These are phyloP conservation scores for Euplexia lucipara DNA, from an alignment of 2,888 invertebrate species.

Conservation along the genomic window DNA sequence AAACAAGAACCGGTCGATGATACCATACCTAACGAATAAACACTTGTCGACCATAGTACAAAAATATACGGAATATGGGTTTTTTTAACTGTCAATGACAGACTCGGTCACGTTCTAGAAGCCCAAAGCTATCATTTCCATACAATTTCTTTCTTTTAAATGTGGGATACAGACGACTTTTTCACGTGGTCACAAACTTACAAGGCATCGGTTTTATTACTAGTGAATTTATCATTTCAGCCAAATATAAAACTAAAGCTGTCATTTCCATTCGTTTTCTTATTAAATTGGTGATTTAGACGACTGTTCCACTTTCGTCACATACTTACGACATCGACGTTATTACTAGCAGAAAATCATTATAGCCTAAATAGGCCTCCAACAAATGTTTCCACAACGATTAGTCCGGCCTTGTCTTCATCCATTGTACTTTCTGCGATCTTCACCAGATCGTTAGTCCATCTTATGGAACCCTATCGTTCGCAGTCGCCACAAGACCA, in stretches of 20 bases:
- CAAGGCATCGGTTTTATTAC: background rate
- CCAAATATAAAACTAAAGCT: too few relatives aligned
- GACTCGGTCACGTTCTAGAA: background rate
- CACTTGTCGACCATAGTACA: constrained; percentile 4
- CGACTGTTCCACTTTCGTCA: background rate
- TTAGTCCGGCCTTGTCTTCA: too few relatives aligned
- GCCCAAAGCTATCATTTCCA: constrained; percentile 7
- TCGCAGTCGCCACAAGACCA: too few relatives aligned
- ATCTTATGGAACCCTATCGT: too few relatives aligned
- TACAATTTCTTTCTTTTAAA: too few relatives aligned
- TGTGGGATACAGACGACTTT: background rate
- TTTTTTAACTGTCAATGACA: constrained; percentile 17
- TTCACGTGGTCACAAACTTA: background rate
- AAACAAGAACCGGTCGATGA: constrained; percentile 39
- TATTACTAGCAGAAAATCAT: too few relatives aligned
- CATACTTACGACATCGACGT: background rate
- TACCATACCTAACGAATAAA: constrained; percentile 16
- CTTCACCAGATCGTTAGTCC: too few relatives aligned
- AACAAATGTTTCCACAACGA: too few relatives aligned
- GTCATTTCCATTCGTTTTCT: constrained; percentile 12
- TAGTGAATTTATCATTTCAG: constrained; percentile 19
- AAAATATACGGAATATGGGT: constrained; percentile 12
- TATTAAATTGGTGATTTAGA: background rate
- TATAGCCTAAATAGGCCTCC: too few relatives aligned
- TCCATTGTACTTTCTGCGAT: too few relatives aligned